Evolutionary conservation across 2,113 vertebrate genomes (phyloP).

Genomic region (Chrysemys picta): DNA sequence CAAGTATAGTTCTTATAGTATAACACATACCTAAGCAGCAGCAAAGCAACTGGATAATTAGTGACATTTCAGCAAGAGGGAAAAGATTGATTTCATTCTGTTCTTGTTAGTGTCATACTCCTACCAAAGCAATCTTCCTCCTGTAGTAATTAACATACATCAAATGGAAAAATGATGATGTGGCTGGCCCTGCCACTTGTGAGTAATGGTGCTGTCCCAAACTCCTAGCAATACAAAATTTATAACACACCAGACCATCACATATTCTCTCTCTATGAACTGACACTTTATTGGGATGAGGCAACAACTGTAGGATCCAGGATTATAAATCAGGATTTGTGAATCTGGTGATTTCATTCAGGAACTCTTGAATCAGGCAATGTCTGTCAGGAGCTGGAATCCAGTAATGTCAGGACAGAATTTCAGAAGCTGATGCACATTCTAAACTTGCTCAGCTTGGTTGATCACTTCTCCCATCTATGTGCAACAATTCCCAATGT

Average conservation of each 20-base stretch:
- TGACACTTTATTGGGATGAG: background rate
- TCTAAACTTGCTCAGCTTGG: background rate
- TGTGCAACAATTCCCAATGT: background rate
- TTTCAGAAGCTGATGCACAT: background rate
- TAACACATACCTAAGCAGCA: background rate
- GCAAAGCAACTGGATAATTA: background rate
- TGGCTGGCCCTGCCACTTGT: background rate
- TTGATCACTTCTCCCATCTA: background rate
- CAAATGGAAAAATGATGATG: background rate
- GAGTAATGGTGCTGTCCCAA: background rate
- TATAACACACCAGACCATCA: background rate
- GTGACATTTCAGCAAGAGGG: background rate
- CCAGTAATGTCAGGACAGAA: background rate
- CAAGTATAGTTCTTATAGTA: background rate
- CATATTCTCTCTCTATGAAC: background rate
- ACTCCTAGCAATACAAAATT: background rate
- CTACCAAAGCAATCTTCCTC: background rate
- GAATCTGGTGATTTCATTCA: accelerated
- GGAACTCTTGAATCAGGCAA: background rate
- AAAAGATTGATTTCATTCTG: background rate
- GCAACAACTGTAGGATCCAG: background rate
- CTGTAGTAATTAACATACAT: accelerated
- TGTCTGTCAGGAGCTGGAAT: background rate
- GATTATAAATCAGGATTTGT: background rate
- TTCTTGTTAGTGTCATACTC: background rate